These are phyloP conservation scores for Lampris incognitus DNA, from an alignment of 2,113 vertebrate genomes.

Conservation along the genomic window DNA sequence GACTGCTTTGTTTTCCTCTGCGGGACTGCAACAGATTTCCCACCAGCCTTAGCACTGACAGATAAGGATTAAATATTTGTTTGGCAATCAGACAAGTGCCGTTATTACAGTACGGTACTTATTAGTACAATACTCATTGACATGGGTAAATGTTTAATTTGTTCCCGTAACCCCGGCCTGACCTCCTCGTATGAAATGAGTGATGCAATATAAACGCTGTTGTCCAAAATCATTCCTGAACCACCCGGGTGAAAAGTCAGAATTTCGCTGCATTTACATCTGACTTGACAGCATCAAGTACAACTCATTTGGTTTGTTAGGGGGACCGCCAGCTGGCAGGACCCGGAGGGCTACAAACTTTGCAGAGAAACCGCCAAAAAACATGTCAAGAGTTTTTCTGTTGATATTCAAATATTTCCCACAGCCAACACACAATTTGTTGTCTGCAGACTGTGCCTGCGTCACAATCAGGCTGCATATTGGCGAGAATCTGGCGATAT, in stretches of 20 bases:
- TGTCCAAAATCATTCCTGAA: constrained; percentile 23
- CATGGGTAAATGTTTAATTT: constrained; percentile 7
- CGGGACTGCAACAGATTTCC: constrained; percentile 46
- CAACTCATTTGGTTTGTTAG: no score
- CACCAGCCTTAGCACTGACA: constrained; percentile 52
- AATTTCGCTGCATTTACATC: constrained; percentile 12
- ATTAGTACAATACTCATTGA: constrained; percentile 11
- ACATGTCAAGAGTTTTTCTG: no score
- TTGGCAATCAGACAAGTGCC: constrained; percentile 35
- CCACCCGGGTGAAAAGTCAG: constrained; percentile 1
- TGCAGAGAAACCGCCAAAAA: no score
- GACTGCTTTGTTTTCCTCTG: constrained; percentile 40
- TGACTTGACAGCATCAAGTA: neutral
- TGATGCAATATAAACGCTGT: constrained; percentile 11
- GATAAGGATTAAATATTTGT: constrained; percentile 59
- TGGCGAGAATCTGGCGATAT: no score
- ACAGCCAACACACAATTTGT: no score
- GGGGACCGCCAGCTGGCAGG: no score
- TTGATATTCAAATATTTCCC: no score
- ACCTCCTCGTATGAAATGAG: constrained; percentile 3
- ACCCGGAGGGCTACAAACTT: no score
- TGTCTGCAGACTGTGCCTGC: no score
- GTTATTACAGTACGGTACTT: neutral
- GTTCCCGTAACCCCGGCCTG: neutral
- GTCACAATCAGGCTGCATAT: no score